phyloP scores from a whole-genome alignment of 2,888 invertebrate genomes.

The Leptopilina myrica region DNA sequence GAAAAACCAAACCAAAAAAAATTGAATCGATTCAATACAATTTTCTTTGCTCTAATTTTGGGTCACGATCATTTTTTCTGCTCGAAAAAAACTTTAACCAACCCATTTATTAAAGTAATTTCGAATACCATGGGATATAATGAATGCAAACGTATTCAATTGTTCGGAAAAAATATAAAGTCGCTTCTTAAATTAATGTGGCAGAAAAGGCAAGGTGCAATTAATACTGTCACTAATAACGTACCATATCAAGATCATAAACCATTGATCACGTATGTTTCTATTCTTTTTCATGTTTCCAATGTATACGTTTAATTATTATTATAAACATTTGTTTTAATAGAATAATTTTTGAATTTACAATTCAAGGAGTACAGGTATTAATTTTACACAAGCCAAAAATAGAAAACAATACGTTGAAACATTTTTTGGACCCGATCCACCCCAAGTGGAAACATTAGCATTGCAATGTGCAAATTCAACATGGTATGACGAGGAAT shows the following conservation, averaged over 20 bases:
- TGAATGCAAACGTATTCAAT: slow-evolving; percentile 57
- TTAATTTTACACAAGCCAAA: slow-evolving; percentile 66
- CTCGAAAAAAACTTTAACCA: slow-evolving; percentile 55
- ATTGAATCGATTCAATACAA: slow-evolving; percentile 37
- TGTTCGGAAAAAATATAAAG: slow-evolving; percentile 64
- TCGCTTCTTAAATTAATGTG: slow-evolving; percentile 65
- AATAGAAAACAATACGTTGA: slow-evolving; percentile 63
- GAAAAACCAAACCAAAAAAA: slow-evolving; percentile 51
- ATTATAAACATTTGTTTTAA: background rate
- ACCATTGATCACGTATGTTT: slow-evolving; percentile 58
- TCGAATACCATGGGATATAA: slow-evolving; percentile 57
- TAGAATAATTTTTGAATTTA: background rate
- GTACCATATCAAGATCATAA: slow-evolving; percentile 48
- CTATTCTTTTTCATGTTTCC: background rate
- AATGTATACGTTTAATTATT: too few species aligned
- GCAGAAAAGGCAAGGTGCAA: slow-evolving; percentile 55
- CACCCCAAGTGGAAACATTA: slow-evolving; percentile 65
- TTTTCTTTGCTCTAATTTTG: slow-evolving; percentile 64
- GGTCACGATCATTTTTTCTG: slow-evolving; percentile 66
- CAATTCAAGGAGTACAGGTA: slow-evolving; percentile 62
- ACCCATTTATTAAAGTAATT: slow-evolving; percentile 55
- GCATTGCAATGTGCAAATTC: slow-evolving; percentile 55
- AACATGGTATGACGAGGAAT: slow-evolving; percentile 54
- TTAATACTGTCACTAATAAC: slow-evolving; percentile 44
- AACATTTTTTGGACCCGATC: slow-evolving; percentile 63